Evolutionary conservation across 2,797 vertebrate genomes (phyloP).

Genomic region (Megaceryle alcyon): DNA sequence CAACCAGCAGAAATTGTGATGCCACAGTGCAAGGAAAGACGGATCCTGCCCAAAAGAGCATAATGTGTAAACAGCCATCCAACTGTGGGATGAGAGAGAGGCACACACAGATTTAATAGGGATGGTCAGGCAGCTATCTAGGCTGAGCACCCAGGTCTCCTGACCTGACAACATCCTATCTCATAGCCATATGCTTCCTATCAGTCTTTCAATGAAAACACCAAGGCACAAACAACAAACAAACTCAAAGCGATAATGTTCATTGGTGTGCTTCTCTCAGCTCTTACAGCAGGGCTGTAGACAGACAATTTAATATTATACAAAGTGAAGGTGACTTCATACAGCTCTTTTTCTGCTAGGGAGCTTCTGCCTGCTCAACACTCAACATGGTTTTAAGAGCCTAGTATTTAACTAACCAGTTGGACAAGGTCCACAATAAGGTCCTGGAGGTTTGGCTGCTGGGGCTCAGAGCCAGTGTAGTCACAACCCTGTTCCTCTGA

Average conservation of each 20-base stretch:
- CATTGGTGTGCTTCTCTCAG: background rate
- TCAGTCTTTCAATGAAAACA: background rate
- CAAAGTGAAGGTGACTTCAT: background rate
- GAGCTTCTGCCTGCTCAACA: background rate
- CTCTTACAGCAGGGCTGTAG: background rate
- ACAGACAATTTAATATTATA: background rate
- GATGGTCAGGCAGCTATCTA: background rate
- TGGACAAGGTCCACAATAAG: background rate
- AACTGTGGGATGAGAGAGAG: background rate
- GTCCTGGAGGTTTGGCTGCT: background rate
- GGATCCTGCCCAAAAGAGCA: background rate
- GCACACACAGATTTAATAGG: background rate
- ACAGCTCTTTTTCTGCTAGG: background rate
- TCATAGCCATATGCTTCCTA: background rate
- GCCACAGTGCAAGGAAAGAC: background rate
- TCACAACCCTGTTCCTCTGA: background rate
- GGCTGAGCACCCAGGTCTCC: background rate
- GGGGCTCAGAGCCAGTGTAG: background rate
- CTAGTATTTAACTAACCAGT: background rate
- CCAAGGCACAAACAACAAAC: background rate
- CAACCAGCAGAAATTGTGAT: background rate
- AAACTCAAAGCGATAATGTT: accelerated
- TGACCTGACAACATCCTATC: background rate
- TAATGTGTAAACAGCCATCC: background rate
- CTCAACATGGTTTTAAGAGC: background rate